Evolutionary conservation across 2,888 invertebrate genomes (phyloP).

Genomic region (Stramonita haemastoma): DNA sequence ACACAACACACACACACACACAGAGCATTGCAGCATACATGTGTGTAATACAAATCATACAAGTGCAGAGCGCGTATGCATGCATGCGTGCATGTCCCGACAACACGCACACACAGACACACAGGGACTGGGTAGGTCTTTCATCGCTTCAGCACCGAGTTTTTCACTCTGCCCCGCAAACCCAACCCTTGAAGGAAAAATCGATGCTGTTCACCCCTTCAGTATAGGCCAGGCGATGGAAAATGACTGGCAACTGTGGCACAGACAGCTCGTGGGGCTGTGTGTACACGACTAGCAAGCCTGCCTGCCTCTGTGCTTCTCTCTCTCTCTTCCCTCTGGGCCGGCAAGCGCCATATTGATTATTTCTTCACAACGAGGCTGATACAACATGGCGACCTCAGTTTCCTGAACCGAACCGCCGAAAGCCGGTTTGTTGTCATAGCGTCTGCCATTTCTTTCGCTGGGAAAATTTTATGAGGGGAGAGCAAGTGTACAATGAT

Average conservation of each 20-base stretch:
- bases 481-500: background rate
- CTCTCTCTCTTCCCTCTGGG: no score
- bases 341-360: constrained; percentile 1
- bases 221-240: no score
- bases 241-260: no score
- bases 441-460: background rate
- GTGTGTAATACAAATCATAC: no score
- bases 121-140: background rate
- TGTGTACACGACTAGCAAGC: no score
- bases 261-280: no score
- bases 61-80: background rate
- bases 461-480: no score
- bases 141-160: background rate
- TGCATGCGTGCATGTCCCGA: no score
- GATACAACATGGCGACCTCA: background rate
- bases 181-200: background rate
- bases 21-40: no score
- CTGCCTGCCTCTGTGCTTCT: no score
- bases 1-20: no score
- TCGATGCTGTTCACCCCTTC: background rate
- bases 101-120: background rate
- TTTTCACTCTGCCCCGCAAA: background rate
- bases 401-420: background rate
- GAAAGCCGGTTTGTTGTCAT: constrained; percentile 4
- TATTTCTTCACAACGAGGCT: background rate